These are phyloP conservation scores for Bellardia pandia DNA, from an alignment of 2,888 invertebrate genomes.

Conservation along the genomic window DNA sequence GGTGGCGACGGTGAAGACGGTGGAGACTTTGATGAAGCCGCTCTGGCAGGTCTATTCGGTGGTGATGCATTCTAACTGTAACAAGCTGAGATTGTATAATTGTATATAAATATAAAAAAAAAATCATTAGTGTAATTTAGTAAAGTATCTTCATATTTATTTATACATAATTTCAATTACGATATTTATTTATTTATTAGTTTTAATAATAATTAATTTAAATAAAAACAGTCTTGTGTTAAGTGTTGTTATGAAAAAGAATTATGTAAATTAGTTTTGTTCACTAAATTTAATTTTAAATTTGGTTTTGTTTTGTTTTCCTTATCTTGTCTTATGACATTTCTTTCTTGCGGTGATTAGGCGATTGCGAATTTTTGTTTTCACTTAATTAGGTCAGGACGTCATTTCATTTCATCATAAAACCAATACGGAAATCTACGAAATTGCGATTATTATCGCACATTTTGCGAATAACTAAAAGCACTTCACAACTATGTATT, in stretches of 20 bases:
- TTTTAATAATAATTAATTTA: conserved; percentile 41
- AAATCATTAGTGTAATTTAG: conserved; percentile 38
- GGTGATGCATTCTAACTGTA: conserved; percentile 65
- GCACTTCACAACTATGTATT: not conserved
- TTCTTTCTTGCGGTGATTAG: not conserved
- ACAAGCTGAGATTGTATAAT: not conserved
- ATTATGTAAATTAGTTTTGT: conserved; percentile 6
- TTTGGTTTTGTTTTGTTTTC: conserved; percentile 29
- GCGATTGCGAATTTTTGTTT: not conserved
- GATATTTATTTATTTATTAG: conserved; percentile 42
- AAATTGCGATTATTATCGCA: conserved; percentile 13
- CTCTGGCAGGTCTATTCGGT: conserved; percentile 74
- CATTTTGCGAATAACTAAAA: not conserved
- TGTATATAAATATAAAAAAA: conserved; percentile 6
- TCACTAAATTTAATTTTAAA: not conserved
- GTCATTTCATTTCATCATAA: conserved; percentile 24
- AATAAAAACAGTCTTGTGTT: conserved; percentile 31
- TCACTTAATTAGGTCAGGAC: not conserved
- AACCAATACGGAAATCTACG: conserved; percentile 32
- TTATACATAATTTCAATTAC: conserved; percentile 14
- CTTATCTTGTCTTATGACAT: conserved; percentile 6
- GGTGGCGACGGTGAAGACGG: conserved; percentile 59
- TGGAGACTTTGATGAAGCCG: conserved; percentile 67
- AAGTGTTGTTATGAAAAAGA: conserved; percentile 26
- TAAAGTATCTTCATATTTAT: not conserved